A percentile compares a stretch with the other conserved stretches of the same genome.
phyloP scores from a whole-genome alignment of 2,797 vertebrate species.

The Amblyraja radiata region DNA sequence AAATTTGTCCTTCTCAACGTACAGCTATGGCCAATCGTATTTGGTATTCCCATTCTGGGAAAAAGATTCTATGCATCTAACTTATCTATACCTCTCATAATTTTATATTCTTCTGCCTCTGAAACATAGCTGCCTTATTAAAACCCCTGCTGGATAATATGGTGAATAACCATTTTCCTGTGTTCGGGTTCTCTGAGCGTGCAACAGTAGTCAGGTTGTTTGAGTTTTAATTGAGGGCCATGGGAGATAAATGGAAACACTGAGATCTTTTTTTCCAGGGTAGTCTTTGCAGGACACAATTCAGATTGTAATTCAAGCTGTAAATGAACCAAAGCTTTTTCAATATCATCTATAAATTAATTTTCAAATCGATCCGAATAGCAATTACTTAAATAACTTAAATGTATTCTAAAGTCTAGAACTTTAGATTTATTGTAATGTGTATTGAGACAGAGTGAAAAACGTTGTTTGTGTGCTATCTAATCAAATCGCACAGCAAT shows the following conservation, averaged over 20 bases:
- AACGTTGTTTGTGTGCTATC: too few species aligned
- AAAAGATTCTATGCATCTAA: too few species aligned
- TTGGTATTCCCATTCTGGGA: too few species aligned
- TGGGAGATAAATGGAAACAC: conserved; percentile 14
- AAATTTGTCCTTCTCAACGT: too few species aligned
- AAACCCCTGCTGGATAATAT: not conserved
- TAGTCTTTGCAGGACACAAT: not conserved
- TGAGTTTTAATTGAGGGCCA: conserved; percentile 20
- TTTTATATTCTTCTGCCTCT: not conserved
- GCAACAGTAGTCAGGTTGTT: not conserved
- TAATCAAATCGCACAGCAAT: too few species aligned
- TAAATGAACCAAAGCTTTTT: not conserved
- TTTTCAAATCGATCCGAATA: not conserved
- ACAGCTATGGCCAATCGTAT: too few species aligned
- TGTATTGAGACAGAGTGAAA: too few species aligned
- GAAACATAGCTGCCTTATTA: not conserved
- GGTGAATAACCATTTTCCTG: not conserved
- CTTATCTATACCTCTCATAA: too few species aligned
- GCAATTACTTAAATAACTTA: not conserved
- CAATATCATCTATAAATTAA: not conserved
- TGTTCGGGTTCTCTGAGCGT: not conserved
- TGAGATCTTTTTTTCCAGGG: not conserved
- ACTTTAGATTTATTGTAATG: not conserved
- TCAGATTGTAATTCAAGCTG: not conserved
- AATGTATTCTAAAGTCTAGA: not conserved